Conservation (phyloP, 64 coral and sea anemone genomes). For the Montipora capricornis region DNA sequence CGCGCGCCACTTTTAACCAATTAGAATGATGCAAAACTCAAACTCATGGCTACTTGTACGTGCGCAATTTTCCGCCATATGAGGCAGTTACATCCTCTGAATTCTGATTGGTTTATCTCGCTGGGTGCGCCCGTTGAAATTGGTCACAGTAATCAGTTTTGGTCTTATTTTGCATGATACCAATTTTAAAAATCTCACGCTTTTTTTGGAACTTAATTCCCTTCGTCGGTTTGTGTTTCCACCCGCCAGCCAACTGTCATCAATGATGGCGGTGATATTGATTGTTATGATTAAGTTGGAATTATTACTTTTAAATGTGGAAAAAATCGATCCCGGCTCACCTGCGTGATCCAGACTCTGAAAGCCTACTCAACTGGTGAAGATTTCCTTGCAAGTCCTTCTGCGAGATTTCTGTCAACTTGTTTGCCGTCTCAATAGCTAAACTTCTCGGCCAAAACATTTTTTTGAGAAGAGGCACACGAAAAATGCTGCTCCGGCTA, state of each 20-base stretch:
- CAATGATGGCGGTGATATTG: no score
- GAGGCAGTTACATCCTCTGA: background rate
- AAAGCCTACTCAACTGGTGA: constrained; percentile 45
- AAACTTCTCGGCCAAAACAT: constrained; percentile 66
- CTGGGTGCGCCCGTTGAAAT: no score
- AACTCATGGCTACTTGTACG: background rate
- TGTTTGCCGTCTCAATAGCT: constrained; percentile 81
- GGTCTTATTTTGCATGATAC: no score
- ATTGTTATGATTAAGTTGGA: no score
- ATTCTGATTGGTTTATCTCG: background rate
- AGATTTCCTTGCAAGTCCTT: constrained; percentile 64
- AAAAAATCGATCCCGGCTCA: background rate
- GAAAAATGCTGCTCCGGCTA: constrained; percentile 58
- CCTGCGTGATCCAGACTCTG: constrained; percentile 45
- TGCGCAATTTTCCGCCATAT: background rate
- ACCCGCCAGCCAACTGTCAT: no score
- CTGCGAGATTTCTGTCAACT: constrained; percentile 61
- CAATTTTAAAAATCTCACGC: no score
- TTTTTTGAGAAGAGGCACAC: constrained; percentile 60
- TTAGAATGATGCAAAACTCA: background rate
- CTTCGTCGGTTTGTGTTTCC: no score
- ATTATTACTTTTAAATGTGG: no score
- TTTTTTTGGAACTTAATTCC: no score
- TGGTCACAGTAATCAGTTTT: no score
- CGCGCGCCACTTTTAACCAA: background rate